Percentiles rank a stretch among this genome's conserved stretches.
phyloP scores from a whole-genome alignment of 1,140 invertebrate genomes.

The Grapholita molesta region DNA sequence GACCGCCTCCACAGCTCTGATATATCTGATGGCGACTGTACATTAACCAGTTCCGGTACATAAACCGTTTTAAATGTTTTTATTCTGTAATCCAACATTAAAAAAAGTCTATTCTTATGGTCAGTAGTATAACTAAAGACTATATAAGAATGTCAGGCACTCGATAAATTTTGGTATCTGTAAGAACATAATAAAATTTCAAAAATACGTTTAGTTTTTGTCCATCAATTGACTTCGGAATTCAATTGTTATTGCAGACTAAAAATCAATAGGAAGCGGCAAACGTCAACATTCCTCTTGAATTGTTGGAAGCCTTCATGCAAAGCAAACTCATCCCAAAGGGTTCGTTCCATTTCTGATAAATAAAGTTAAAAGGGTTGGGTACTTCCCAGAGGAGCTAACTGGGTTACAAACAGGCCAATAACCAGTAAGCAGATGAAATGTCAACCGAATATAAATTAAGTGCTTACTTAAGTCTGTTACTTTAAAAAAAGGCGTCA shows the following conservation, averaged over 20 bases:
- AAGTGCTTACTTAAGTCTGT: neutral
- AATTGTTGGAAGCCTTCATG: conserved; percentile 32
- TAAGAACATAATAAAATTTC: neutral
- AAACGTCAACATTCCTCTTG: conserved; percentile 10
- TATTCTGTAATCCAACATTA: too few species aligned
- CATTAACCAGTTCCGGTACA: too few species aligned
- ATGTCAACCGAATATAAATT: conserved; percentile 38
- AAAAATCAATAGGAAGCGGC: conserved; percentile 19
- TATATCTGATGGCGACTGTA: too few species aligned
- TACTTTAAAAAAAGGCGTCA: neutral
- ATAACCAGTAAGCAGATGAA: conserved; percentile 23
- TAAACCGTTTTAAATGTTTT: too few species aligned
- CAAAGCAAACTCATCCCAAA: conserved; percentile 36
- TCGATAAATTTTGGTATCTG: neutral
- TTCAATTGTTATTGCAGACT: neutral
- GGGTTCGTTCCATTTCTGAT: conserved; percentile 50
- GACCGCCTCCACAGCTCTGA: too few species aligned
- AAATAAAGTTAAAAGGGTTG: conserved; percentile 57
- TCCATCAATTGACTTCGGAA: neutral
- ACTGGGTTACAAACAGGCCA: conserved; percentile 32
- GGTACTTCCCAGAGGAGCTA: conserved; percentile 29
- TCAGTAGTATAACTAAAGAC: too few species aligned
- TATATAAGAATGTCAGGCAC: too few species aligned
- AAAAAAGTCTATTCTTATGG: too few species aligned
- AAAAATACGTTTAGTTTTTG: neutral